Conservation (phyloP, 2,888 invertebrate genomes). For the Auanema freiburgensis region DNA sequence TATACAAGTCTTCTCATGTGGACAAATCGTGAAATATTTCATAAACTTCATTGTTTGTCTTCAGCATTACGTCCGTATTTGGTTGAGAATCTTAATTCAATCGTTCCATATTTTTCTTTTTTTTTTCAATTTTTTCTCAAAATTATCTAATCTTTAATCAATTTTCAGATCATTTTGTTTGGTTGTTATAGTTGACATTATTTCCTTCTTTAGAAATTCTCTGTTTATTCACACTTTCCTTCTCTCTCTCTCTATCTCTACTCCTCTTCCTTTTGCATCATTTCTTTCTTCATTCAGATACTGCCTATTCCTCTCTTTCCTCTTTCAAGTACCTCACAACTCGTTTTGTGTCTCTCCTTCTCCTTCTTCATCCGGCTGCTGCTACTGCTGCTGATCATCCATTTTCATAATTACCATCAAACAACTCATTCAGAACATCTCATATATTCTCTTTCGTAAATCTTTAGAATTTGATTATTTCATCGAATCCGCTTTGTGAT, state of each 20-base stretch:
- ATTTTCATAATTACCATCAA: slow-evolving; percentile 1
- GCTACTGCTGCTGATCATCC: neutral
- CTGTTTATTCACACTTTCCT: neutral
- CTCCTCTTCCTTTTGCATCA: neutral
- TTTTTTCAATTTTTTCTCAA: slow-evolving; percentile 6
- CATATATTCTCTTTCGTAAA: too few species aligned
- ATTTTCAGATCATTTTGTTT: slow-evolving; percentile 1
- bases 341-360: slow-evolving; percentile 6
- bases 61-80: too few species aligned
- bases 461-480: too few species aligned
- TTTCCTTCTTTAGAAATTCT: neutral
- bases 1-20: too few species aligned
- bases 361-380: neutral
- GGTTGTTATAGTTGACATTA: neutral
- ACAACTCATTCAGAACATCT: neutral
- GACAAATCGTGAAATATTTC: too few species aligned
- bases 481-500: too few species aligned
- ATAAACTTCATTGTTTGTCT: too few species aligned
- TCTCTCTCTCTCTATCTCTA: slow-evolving; percentile 3
- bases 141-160: neutral
- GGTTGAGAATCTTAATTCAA: too few species aligned
- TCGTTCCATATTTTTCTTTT: neutral
- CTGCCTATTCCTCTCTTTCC: slow-evolving; percentile 4
- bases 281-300: slow-evolving; percentile 1
- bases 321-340: slow-evolving; percentile 7